Evolutionary conservation across 2,797 vertebrate species (phyloP).

Genomic region (Sebastes matsubarae): DNA sequence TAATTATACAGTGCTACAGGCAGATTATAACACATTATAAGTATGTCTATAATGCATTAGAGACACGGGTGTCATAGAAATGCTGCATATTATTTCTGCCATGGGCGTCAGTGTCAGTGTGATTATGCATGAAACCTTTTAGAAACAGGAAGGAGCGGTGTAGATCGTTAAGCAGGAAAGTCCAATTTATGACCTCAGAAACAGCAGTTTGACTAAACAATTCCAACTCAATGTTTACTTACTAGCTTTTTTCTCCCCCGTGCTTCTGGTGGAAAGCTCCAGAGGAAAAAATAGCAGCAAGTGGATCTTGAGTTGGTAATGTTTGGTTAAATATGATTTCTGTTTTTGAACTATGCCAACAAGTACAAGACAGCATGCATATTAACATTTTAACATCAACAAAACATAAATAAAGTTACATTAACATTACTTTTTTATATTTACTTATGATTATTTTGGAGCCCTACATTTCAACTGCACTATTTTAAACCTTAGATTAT

Average conservation of each 20-base stretch:
- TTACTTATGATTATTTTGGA: too few relatives aligned
- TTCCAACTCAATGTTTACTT: neutral
- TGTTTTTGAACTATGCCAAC: neutral
- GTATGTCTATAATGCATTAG: neutral
- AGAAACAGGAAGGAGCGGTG: neutral
- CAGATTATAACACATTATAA: neutral
- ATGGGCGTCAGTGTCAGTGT: too few relatives aligned
- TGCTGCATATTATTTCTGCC: neutral
- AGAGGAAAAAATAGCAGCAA: neutral
- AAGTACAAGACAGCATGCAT: neutral
- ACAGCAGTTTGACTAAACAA: neutral
- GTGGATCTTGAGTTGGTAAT: neutral
- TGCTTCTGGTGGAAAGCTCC: neutral
- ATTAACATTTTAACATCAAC: neutral
- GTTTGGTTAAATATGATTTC: neutral
- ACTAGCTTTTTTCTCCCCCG: neutral
- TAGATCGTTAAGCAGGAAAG: too few relatives aligned
- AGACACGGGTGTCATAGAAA: too few relatives aligned
- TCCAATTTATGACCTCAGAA: neutral
- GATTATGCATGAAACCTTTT: neutral
- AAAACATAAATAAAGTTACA: too few relatives aligned
- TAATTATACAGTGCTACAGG: neutral
- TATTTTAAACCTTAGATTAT: too few relatives aligned
- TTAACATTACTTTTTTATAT: too few relatives aligned
- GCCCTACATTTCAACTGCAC: too few relatives aligned